phyloP scores from a whole-genome alignment of 1,140 invertebrate genomes.

The Vollenhovia emeryi region DNA sequence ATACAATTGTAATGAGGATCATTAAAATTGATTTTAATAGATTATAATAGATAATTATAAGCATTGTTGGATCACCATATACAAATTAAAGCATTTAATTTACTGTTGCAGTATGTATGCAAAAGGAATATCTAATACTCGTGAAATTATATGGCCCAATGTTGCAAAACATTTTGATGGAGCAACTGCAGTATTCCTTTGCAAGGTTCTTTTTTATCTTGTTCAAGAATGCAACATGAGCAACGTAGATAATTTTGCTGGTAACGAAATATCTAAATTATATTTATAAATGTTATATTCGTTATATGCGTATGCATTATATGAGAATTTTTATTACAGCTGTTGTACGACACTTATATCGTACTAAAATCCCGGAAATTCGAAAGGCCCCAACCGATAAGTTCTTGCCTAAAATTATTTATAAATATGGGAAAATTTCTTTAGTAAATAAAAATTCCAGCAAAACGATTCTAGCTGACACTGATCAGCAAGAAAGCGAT shows the following conservation, averaged over 20 bases:
- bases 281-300: background rate
- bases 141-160: slow-evolving; percentile 73
- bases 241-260: slow-evolving; percentile 37
- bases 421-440: slow-evolving; percentile 58
- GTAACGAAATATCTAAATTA: slow-evolving; percentile 48
- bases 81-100: background rate
- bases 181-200: slow-evolving; percentile 71
- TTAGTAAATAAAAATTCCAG: slow-evolving; percentile 51
- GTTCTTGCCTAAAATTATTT: slow-evolving; percentile 73
- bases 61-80: background rate
- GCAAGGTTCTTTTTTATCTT: slow-evolving; percentile 58
- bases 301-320: background rate
- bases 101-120: slow-evolving; percentile 74
- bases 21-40: slow-evolving; percentile 54
- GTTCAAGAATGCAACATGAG: slow-evolving; percentile 5
- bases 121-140: slow-evolving; percentile 62
- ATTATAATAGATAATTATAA: too few relatives aligned
- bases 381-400: slow-evolving; percentile 48
- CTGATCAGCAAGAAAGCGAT: background rate
- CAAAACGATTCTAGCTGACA: slow-evolving; percentile 4
- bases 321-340: slow-evolving; percentile 62
- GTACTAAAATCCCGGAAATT: slow-evolving; percentile 67
- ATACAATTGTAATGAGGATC: slow-evolving; percentile 26
- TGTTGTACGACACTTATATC: slow-evolving; percentile 69
- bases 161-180: slow-evolving; percentile 76